Base-by-base conservation (phyloP, 2,113 vertebrate genomes). In the Boulengeromyrus knoepffleri region DNA sequence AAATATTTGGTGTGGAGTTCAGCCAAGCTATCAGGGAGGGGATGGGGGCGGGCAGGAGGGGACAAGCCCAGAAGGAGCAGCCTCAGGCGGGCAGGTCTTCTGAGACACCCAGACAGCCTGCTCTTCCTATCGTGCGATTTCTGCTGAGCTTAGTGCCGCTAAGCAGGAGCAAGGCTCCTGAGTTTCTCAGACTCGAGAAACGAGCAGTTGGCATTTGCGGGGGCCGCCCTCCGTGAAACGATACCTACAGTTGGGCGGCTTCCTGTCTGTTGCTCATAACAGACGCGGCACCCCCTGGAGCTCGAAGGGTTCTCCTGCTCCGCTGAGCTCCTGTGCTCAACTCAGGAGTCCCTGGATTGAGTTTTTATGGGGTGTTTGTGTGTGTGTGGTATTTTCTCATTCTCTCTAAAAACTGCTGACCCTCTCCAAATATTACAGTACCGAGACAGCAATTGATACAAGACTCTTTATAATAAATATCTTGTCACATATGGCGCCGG, bases 1-100 rank as follows among this genome's bases (percentile, higher is more conserved):
- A 46, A 83, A 47, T 19, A 45, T 62, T 36, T 42, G 83, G 45
- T 49, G 89, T 85, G 9, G 42, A 89, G 83, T 89, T 74, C 89
- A 74, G 24, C 46, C n/a, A 66, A 50, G 56, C 85, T 36, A n/a
- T 50, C 47, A 27, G 5, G 10, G 17, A 24, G 21, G 45, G 13
- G 46, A 36, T 36, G 46, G 5, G 21, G 53, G 21, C 1, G 5
- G 13, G 5, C 3, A 1, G 31, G 42, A 36, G 3, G n/a, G 85
- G 62, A 70, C 5, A 36, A 24, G n/a, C 56, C 52, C 42, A n/a
- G 36, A 27, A 50, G 47, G 83, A 90, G 62, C 31, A 70, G 15
- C 17, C 24, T 21, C 83, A 3, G 24, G 21, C 45, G 2, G 7
- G 19, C 45, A 10, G 21, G 39, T 21, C 19, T 24, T 47, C 45